Conservation (phyloP, 2,113 vertebrate species). For the Chitala chitala region DNA sequence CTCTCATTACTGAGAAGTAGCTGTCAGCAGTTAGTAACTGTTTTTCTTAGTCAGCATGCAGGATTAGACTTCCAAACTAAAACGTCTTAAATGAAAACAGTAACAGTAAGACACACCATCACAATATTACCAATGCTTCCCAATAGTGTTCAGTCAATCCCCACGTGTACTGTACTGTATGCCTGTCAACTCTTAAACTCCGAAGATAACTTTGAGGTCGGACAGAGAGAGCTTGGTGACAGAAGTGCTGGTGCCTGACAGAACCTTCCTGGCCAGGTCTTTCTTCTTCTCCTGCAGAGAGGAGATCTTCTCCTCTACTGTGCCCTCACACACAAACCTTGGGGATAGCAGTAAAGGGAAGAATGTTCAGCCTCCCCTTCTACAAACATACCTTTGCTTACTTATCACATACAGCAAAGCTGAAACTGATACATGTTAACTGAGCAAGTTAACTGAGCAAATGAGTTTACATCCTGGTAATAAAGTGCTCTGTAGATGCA, state of each 20-base stretch:
- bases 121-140: not conserved
- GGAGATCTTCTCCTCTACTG: conserved; percentile 90
- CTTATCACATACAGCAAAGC: too few species aligned
- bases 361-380: too few species aligned
- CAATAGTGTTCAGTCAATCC: not conserved
- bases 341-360: not conserved
- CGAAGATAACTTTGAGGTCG: conserved; percentile 85
- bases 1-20: too few species aligned
- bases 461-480: too few species aligned
- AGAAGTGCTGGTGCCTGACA: conserved; percentile 73
- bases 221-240: conserved; percentile 81
- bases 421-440: not conserved
- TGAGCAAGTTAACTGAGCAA: too few species aligned
- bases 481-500: not conserved
- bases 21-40: too few species aligned
- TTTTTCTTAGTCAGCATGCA: too few species aligned
- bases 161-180: not conserved
- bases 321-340: conserved; percentile 88
- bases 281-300: conserved; percentile 84
- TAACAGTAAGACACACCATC: too few species aligned
- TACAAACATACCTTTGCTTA: too few species aligned
- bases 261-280: conserved; percentile 81
- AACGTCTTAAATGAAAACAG: too few species aligned
- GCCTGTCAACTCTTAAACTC: conserved; percentile 46
- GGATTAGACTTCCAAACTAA: too few species aligned